A percentile compares a stretch with the other conserved stretches of the same genome.
These are phyloP conservation scores for Cettia cetti DNA, from an alignment of 2,113 vertebrate genomes.

Conservation along the genomic window DNA sequence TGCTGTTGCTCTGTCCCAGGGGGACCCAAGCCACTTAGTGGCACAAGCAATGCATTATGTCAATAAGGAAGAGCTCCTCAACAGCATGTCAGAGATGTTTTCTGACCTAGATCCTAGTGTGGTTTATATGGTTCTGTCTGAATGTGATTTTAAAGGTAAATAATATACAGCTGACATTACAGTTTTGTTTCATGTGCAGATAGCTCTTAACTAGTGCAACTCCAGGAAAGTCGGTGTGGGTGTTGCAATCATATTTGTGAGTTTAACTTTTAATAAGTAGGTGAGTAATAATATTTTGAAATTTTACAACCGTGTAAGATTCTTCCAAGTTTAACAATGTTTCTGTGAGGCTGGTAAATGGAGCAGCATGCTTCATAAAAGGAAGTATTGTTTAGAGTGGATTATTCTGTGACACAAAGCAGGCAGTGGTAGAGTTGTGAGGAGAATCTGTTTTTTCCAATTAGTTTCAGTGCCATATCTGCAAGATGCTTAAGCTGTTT, in stretches of 20 bases:
- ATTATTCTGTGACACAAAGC: background rate
- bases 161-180: background rate
- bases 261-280: background rate
- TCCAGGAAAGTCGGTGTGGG: background rate
- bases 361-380: background rate
- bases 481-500: background rate
- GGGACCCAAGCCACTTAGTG: background rate
- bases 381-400: background rate
- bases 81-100: slow-evolving; percentile 91
- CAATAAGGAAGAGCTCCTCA: slow-evolving; percentile 79
- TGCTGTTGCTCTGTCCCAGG: slow-evolving; percentile 12
- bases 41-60: slow-evolving; percentile 26
- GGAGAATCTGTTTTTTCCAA: background rate
- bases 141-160: slow-evolving; percentile 96
- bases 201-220: background rate
- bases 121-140: slow-evolving; percentile 91
- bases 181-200: slow-evolving; percentile 5
- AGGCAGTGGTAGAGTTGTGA: background rate
- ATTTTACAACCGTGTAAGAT: background rate
- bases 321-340: background rate
- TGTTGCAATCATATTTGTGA: background rate
- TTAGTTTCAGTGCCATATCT: background rate
- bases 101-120: slow-evolving; percentile 91
- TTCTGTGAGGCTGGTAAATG: background rate
- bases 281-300: background rate